Base-by-base conservation (phyloP, 2,797 vertebrate species). In the Enteromius mattozi region DNA sequence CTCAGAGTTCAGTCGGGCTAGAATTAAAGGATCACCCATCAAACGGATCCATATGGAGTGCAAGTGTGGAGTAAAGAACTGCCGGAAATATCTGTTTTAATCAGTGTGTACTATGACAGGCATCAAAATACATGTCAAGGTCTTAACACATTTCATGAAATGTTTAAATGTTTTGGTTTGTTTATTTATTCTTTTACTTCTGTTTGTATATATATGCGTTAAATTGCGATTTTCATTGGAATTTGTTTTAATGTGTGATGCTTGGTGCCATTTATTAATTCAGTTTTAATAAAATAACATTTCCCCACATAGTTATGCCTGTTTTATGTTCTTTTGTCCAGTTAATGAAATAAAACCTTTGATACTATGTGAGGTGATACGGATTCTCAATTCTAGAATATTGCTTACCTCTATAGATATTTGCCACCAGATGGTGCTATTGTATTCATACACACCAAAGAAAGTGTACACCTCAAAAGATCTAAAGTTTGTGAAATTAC, bases 41-140 rank as follows among this genome's bases (percentile, higher is more conserved):
- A 96, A 97, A 90, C 93, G 95, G 68, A 83, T 94, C 70, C 94
- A 95, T 80, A 96, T 98, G 79, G 96, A 97, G 89, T 98, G 97
- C 92, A 97, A 96, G 45, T 98, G 97, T 85, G 97, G 96, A 17
- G 95, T 95, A 0, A 92, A 95, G 71, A 92, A 93, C 0, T 98
- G 97, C 91, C 93, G 97, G 78, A 98, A 97, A 86, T 98, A 96
- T 89, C 92, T 98, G 72, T 97, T 97, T 92, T 98, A 94, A 93
- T 19, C 12, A 45, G 24, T 16, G 13, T 9, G 47, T 17, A 42
- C 45, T 12, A 5, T 80, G 7, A 16, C 17, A 14, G 13, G 1
- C 61, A 21, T 81, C n/a, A 24, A 54, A 17, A 51, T n/a, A 63
- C 13, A 30, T n/a, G n/a, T 56, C 21, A 59, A 10, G 12, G 24